Conservation (phyloP, 2,113 vertebrate species). For the Amblyopsis rosae region DNA sequence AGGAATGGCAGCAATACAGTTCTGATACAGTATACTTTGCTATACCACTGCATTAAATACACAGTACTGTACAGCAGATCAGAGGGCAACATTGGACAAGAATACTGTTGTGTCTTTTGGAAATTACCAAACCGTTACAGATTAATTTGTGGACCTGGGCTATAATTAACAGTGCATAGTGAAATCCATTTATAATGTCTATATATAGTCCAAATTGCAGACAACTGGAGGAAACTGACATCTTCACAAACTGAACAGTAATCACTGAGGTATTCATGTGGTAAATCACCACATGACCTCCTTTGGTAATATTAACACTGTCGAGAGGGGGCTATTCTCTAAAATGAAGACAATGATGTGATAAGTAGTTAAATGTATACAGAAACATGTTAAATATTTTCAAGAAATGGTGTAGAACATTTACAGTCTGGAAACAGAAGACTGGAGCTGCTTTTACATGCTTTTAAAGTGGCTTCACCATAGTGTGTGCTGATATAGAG, state of each 20-base stretch:
- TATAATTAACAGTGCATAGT: conserved; percentile 13
- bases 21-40: conserved; percentile 25
- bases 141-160: not conserved
- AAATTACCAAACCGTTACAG: not conserved
- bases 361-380: conserved; percentile 13
- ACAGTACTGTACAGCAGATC: conserved; percentile 10
- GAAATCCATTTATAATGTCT: not conserved
- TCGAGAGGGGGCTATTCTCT: conserved; percentile 29
- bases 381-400: conserved; percentile 33
- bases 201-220: not conserved
- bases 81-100: not conserved
- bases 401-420: conserved; percentile 29
- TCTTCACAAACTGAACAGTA: conserved; percentile 18
- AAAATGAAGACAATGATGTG: conserved; percentile 35
- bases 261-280: conserved; percentile 25
- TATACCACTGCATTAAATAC: not conserved
- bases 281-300: conserved; percentile 14
- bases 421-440: conserved; percentile 20
- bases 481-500: conserved; percentile 49
- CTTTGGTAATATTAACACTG: conserved; percentile 15
- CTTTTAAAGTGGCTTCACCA: conserved; percentile 38
- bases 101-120: conserved; percentile 6
- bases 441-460: conserved; percentile 17
- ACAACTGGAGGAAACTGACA: not conserved
- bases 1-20: conserved; percentile 12